A percentile compares a stretch with the other conserved stretches of the same genome.
These are phyloP conservation scores for Cavia porcellus DNA, from an alignment of 2,113 vertebrate genomes.

Conservation along the genomic window DNA sequence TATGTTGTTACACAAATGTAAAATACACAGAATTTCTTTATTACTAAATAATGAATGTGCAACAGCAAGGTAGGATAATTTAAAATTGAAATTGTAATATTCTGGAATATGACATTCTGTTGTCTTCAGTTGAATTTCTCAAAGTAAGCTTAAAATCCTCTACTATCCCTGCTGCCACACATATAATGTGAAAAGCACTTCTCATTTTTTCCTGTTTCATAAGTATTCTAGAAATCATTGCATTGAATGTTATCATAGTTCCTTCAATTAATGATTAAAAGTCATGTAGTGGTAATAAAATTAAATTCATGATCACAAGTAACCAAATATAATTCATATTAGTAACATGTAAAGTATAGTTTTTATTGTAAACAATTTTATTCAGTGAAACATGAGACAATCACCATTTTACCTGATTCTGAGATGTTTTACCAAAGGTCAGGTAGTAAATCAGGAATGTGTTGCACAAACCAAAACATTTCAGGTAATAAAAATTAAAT, in stretches of 20 bases:
- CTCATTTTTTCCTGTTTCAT: not conserved
- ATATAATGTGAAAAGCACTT: conserved; percentile 14
- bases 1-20: conserved; percentile 73
- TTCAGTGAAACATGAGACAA: not conserved
- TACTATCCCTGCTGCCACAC: not conserved
- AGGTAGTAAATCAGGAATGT: not conserved
- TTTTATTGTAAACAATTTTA: conserved; percentile 17
- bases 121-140: conserved; percentile 50
- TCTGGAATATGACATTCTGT: conserved; percentile 9
- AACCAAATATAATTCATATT: conserved; percentile 9
- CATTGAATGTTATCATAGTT: not conserved
- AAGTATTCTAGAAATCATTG: conserved; percentile 24
- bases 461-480: conserved; percentile 20
- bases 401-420: conserved; percentile 6
- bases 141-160: conserved; percentile 54
- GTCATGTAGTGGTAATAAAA: not conserved
- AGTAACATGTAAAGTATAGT: not conserved
- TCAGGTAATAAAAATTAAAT: conserved; percentile 64
- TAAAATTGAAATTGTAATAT: conserved; percentile 67
- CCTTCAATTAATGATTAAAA: not conserved
- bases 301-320: not conserved
- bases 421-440: not conserved
- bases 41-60: conserved; percentile 68
- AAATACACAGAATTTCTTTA: conserved; percentile 78
- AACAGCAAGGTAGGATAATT: conserved; percentile 51